phyloP scores from a whole-genome alignment of 92 coral and sea anemone genomes.

The Porites cylindrica region DNA sequence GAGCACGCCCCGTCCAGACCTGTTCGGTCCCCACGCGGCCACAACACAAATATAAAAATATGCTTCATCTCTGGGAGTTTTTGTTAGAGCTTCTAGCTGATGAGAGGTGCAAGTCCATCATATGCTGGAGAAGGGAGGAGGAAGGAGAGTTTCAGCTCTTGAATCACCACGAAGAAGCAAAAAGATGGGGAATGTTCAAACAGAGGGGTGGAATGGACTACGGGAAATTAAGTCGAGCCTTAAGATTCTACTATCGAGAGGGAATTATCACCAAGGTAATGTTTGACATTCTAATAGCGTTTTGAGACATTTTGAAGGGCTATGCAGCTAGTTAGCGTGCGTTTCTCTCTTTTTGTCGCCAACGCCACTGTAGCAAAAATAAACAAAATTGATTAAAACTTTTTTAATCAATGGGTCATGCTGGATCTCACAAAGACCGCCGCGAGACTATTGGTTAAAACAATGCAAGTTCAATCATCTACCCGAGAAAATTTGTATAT shows the following conservation, averaged over 20 bases:
- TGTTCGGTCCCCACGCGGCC: not conserved
- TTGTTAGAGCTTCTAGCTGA: conserved; percentile 82
- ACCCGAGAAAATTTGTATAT: too few relatives aligned
- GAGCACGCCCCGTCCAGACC: not conserved
- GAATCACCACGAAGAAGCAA: conserved; percentile 88
- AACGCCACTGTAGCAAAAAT: too few relatives aligned
- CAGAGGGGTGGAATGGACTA: conserved; percentile 89
- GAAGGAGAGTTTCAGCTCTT: conserved; percentile 81
- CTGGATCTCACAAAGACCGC: too few relatives aligned
- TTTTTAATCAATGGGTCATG: too few relatives aligned
- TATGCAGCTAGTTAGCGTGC: too few relatives aligned
- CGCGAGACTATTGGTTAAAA: too few relatives aligned
- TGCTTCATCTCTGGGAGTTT: conserved; percentile 87
- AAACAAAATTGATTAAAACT: too few relatives aligned
- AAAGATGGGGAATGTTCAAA: conserved; percentile 84
- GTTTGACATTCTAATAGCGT: not conserved
- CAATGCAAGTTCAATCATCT: too few relatives aligned
- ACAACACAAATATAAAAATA: conserved; percentile 15
- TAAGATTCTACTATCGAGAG: conserved; percentile 84
- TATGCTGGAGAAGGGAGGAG: conserved; percentile 87
- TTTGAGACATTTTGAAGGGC: too few relatives aligned
- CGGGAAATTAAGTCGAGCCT: conserved; percentile 89
- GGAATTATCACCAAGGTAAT: conserved; percentile 89
- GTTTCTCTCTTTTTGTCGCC: too few relatives aligned
- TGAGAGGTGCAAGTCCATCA: conserved; percentile 74